These are phyloP conservation scores for Rhagophthalmus giganteus DNA, from an alignment of 2,888 invertebrate species.

Conservation along the genomic window DNA sequence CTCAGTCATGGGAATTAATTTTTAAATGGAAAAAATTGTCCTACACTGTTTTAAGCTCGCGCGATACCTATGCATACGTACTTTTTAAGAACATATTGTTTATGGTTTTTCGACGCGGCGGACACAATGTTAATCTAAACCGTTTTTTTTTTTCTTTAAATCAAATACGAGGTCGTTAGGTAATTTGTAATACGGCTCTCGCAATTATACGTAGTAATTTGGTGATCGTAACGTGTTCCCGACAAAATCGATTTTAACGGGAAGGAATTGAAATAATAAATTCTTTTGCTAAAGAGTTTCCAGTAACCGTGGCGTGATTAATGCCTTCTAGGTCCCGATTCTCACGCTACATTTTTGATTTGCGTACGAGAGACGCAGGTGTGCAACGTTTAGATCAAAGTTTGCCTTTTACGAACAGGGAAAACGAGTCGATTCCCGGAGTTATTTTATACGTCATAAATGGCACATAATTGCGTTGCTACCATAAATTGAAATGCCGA, in stretches of 20 bases:
- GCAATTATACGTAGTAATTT: slow-evolving; percentile 9
- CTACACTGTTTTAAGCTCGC: slow-evolving; percentile 13
- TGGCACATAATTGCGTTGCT: slow-evolving; percentile 32
- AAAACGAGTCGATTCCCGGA: slow-evolving; percentile 33
- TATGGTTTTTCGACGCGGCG: slow-evolving; percentile 8
- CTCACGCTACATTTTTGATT: slow-evolving; percentile 34
- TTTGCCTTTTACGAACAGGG: slow-evolving; percentile 29
- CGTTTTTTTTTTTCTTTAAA: slow-evolving; percentile 3
- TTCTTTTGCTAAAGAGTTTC: slow-evolving; percentile 12
- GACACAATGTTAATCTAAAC: slow-evolving; percentile 8
- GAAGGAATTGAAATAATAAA: slow-evolving; percentile 12
- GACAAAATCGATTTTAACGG: too few relatives aligned
- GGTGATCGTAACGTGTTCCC: too few relatives aligned
- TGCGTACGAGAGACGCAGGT: slow-evolving; percentile 34
- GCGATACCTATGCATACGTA: too few relatives aligned
- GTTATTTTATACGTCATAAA: slow-evolving; percentile 34
- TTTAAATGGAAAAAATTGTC: slow-evolving; percentile 33
- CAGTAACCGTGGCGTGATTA: too few relatives aligned
- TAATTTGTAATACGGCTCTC: slow-evolving; percentile 7
- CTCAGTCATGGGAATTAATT: slow-evolving; percentile 48
- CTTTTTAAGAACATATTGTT: slow-evolving; percentile 11
- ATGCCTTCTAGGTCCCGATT: too few relatives aligned
- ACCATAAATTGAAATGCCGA: slow-evolving; percentile 33
- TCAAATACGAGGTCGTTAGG: slow-evolving; percentile 11
- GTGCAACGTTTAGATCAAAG: slow-evolving; percentile 24